Evolutionary conservation across 2,113 vertebrate species (phyloP), one percentile per base, ranked within the genome.

Genomic region (Laterallus jamaicensis): DNA sequence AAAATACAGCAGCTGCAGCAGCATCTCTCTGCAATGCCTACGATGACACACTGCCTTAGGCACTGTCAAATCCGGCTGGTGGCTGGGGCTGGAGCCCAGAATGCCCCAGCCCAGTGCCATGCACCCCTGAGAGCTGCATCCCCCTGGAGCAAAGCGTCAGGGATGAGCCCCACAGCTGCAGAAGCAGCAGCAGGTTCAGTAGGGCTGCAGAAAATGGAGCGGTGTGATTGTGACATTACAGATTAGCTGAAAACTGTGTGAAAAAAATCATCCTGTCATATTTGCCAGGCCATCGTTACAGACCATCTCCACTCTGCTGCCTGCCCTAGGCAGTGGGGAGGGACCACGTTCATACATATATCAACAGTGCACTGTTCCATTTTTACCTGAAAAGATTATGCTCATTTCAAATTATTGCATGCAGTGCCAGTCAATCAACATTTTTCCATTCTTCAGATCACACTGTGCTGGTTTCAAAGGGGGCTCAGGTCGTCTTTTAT

Each of bases 361-460:
- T 55, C 84, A 77, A 56, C 49, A 80, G 37, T 2, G 68, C 42
- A 39, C 28, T 55, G n/a, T 11, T 92, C 92, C 68, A 47, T 56
- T 83, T 85, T 66, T 47, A 81, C 87, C 64, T 85, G 55, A 82
- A 84, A 92, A 93, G 78, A 78, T n/a, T 82, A 97, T 40, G n/a
- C 58, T 90, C 40, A 92, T 95, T 96, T 93, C 66, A 91, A 81
- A 89, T 94, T 40, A 94, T 75, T 91, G 91, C 95, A 91, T 88
- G 95, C 40, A 68, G 71, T 90, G 86, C 14, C n/a, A 90, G 80
- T 70, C 90, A 69, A 35, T 95, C 89, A 96, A 87, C 63, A 60
- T 79, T 89, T 90, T 87, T 93, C 88, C 83, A 56, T 87, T 93
- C 83, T 83, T 97, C 78, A 94, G 94, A 94, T 96, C 76, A 50